Conservation (phyloP, 2,888 invertebrate species). For the Caenorhabditis auriculariae region DNA sequence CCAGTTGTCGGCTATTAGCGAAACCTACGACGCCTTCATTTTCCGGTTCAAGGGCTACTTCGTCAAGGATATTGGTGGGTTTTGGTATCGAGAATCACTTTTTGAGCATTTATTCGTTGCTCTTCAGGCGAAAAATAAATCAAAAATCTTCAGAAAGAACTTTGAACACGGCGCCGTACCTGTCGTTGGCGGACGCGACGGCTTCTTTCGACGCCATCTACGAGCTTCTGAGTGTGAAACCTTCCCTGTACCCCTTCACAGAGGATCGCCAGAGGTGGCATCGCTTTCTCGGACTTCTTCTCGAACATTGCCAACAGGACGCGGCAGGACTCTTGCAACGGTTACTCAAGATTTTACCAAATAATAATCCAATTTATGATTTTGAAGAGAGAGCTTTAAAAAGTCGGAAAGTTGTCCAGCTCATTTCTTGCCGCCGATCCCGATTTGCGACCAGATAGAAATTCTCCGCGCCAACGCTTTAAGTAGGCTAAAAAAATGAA, state of each 20-base stretch:
- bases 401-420: constrained; percentile 35
- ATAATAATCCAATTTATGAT: background rate
- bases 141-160: constrained; percentile 1
- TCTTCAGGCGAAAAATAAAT: too few relatives aligned
- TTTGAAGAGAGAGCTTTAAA: constrained; percentile 19
- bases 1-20: constrained; percentile 1
- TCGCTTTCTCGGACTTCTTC: constrained; percentile 8
- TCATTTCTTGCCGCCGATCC: constrained; percentile 39
- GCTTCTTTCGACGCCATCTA: constrained; percentile 11
- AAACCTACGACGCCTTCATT: constrained; percentile 6
- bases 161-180: background rate
- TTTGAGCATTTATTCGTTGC: too few relatives aligned
- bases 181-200: constrained; percentile 17
- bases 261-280: constrained; percentile 4
- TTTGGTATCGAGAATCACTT: too few relatives aligned
- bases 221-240: constrained; percentile 2
- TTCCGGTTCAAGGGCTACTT: constrained; percentile 16
- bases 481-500: too few relatives aligned
- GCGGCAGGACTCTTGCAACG: constrained; percentile 4
- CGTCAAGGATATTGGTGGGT: background rate
- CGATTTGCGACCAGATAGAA: constrained; percentile 25
- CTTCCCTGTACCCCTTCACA: constrained; percentile 14
- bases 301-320: constrained; percentile 20
- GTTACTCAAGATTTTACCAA: background rate
- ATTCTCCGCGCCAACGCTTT: constrained; percentile 19